Base-by-base conservation (phyloP, 2,888 invertebrate genomes). In the Suillia variegata region DNA sequence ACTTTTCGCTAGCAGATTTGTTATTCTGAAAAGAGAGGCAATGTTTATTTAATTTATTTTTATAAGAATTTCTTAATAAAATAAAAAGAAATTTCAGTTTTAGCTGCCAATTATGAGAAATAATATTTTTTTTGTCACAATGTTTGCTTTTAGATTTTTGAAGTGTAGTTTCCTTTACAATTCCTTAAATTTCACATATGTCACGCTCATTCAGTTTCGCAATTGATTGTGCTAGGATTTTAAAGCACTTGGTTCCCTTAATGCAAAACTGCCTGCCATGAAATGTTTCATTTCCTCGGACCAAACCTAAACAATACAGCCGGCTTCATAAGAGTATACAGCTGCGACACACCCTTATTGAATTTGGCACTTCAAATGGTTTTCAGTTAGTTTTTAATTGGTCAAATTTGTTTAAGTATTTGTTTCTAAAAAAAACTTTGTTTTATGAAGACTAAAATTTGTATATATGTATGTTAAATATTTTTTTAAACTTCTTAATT, bases 131-230 rank as follows among this genome's bases (percentile, higher is more conserved):
- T 51, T 61, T 61, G 42, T 24, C 48, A 54, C 55, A 26, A 8
- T 45, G 20, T 57, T 61, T 60, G 13, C 48, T 50, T 57, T 55
- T 42, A 13, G 47, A 18, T 26, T 47, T 24, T 52, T 38, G 26
- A 10, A 48, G 50, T 49, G 26, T 56, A 48, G 57, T 33, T 49
- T 55, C 54, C 50, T 56, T 52, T 54, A 12, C 54, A 61, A 61
- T 61, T 57, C 61, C 48, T 15, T 47, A 50, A 54, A 57, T 51
- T 61, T 54, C 61, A 33, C 61, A 57, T 58, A 61, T 61, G 61
- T 61, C 61, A 61, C 61, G 61, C 57, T 24, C 57, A 61, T 61
- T 45, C 47, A 15, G 5, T 47, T 24, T 31, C 47, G 31, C 26
- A 33, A 38, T 38, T 22, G 12, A 33, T 33, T 12, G 12, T 6